Base-by-base conservation (phyloP, 2,113 vertebrate species). In the Cavia aperea region DNA sequence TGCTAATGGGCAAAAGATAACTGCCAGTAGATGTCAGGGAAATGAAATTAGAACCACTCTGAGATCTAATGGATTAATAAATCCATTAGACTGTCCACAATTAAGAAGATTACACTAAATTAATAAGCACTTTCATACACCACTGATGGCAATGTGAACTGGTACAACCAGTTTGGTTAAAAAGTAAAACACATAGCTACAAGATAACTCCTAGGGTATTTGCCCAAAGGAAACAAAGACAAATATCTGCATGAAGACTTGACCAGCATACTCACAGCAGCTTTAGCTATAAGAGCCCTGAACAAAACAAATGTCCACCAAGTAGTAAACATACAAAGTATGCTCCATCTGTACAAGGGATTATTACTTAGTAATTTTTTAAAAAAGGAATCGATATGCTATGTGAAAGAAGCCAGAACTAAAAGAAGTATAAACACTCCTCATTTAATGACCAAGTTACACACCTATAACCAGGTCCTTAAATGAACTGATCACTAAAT, bases 271-370 rank as follows among this genome's bases (percentile, higher is more conserved):
- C 63, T 92, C 82, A 73, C 5, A 84, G 15, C 5, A 66, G 68
- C 43, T 81, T 73, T 75, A 94, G 46, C 72, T 65, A 68, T 54
- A 84, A 84, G 18, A 93, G 54, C 31, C 26, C 65, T 1, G 49
- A 93, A 63, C n/a, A 72, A 91, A 88, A 70, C 72, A 83, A 95
- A 82, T 73, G 21, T 82, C 66, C 65, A 92, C 31, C 70, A 66
- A 65, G 10, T 63, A 5, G 4, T 54, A 54, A 88, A 88, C 14
- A 56, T 31, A 92, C 82, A 89, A 89, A 91, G 75, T 54, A 88
- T 70, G 24, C 9, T 68, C 23, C 51, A 77, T 26, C 29, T 70
- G 85, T n/a, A 79, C 29, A 68, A 29, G 10, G 24, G 58, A 91
- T 77, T 89, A 91, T 33, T 82, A 92, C 49, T 81, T 36, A 75